Evolutionary conservation across 1,140 invertebrate species (phyloP).

Genomic region (Euschistus heros): DNA sequence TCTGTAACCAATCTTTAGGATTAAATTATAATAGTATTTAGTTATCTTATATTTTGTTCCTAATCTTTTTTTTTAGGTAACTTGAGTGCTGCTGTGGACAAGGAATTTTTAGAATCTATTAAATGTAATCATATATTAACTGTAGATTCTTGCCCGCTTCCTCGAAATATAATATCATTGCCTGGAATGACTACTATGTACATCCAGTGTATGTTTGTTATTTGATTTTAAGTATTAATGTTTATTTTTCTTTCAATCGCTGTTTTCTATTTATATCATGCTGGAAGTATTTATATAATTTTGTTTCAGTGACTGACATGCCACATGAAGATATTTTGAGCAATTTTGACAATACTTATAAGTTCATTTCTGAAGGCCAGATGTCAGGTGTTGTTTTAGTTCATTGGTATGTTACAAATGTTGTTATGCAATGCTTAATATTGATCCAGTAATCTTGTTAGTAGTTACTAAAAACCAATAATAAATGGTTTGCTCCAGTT

Average conservation of each 20-base stretch:
- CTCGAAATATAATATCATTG: slow-evolving; percentile 54
- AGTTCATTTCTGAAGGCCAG: slow-evolving; percentile 55
- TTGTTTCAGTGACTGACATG: slow-evolving; percentile 55
- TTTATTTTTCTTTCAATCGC: neutral
- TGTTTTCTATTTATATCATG: neutral
- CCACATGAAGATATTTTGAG: slow-evolving; percentile 70
- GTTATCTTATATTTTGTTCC: neutral
- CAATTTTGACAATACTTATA: slow-evolving; percentile 58
- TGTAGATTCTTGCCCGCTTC: slow-evolving; percentile 68
- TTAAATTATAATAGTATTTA: neutral
- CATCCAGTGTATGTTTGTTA: slow-evolving; percentile 48
- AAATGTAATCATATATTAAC: slow-evolving; percentile 67
- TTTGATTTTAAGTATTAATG: neutral
- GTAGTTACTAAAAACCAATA: neutral
- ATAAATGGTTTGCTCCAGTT: slow-evolving; percentile 4
- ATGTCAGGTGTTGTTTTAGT: slow-evolving; percentile 54
- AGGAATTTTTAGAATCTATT: slow-evolving; percentile 50
- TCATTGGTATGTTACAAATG: slow-evolving; percentile 50
- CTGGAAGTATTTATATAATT: neutral
- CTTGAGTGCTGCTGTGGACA: slow-evolving; percentile 62
- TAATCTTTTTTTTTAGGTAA: slow-evolving; percentile 46
- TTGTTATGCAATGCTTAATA: too few species aligned
- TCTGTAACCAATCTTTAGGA: neutral
- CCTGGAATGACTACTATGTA: slow-evolving; percentile 58
- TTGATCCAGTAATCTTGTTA: too few species aligned